Evolutionary conservation across 2,797 vertebrate genomes (phyloP).

Genomic region (Sorex maritimensis): DNA sequence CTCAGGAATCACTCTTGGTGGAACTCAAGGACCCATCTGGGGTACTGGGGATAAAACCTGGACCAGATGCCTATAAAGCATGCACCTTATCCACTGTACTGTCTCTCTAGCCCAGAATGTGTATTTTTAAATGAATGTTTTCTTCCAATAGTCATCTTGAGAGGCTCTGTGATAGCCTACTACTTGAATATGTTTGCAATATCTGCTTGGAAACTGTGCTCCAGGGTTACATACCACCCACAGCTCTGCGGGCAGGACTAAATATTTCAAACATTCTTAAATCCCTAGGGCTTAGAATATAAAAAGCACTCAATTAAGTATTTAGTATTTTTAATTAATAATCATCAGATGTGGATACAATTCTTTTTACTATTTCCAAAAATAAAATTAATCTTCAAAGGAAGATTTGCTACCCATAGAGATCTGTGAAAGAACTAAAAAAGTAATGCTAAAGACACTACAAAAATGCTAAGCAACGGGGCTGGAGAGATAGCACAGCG

Average conservation of each 20-base stretch:
- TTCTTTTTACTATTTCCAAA: slow-evolving; percentile 64
- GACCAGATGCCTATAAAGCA: neutral
- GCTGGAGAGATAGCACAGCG: too few relatives aligned
- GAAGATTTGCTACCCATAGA: slow-evolving; percentile 36
- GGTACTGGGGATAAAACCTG: neutral
- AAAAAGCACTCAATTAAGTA: slow-evolving; percentile 60
- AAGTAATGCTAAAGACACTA: neutral
- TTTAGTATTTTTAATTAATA: slow-evolving; percentile 56
- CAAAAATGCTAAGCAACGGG: slow-evolving; percentile 47
- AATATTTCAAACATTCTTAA: slow-evolving; percentile 50
- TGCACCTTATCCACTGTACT: neutral
- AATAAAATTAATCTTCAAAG: slow-evolving; percentile 70
- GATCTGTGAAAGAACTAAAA: slow-evolving; percentile 54
- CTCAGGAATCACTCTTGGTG: too few relatives aligned
- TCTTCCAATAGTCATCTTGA: slow-evolving; percentile 45
- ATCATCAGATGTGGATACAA: slow-evolving; percentile 38
- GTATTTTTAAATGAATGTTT: slow-evolving; percentile 52
- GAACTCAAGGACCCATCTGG: neutral
- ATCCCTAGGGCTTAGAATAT: slow-evolving; percentile 27
- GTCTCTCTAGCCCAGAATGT: neutral
- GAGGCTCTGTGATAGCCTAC: slow-evolving; percentile 36
- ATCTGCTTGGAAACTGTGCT: slow-evolving; percentile 34
- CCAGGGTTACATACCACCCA: neutral
- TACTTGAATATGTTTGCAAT: slow-evolving; percentile 53
- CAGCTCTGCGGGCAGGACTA: neutral